Evolutionary conservation across 2,113 vertebrate genomes (phyloP).

Genomic region (Vimba vimba): DNA sequence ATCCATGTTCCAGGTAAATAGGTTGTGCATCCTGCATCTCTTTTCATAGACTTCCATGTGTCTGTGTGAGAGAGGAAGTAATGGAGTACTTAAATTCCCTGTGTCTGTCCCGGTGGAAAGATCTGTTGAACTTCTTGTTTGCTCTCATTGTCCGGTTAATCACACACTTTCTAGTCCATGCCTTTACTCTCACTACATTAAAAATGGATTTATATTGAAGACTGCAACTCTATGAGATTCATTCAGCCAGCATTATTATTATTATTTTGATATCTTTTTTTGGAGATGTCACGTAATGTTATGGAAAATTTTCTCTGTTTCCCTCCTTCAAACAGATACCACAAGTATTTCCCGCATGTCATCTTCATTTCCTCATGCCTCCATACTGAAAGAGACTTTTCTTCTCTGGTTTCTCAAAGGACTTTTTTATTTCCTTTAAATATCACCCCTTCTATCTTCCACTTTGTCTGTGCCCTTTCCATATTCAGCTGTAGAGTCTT

Average conservation of each 20-base stretch:
- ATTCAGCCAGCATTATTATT: not conserved
- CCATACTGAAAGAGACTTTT: constrained; percentile 15
- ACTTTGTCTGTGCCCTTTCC: not conserved
- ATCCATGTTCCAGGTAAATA: constrained; percentile 17
- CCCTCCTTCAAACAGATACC: not conserved
- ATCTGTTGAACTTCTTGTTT: constrained; percentile 15
- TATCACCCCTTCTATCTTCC: constrained; percentile 21
- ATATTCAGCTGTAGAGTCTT: constrained; percentile 32
- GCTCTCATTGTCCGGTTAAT: not conserved
- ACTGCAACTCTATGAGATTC: not conserved
- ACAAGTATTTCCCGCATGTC: constrained; percentile 37
- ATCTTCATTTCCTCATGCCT: constrained; percentile 5
- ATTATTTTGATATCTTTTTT: not conserved
- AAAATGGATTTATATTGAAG: not conserved
- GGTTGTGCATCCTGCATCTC: constrained; percentile 1
- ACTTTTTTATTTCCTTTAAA: constrained; percentile 10
- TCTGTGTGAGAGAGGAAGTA: constrained; percentile 25
- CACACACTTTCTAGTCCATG: not conserved
- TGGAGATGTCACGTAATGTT: too few relatives aligned
- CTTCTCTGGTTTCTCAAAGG: not conserved
- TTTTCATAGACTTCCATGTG: not conserved
- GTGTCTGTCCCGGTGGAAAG: constrained; percentile 2
- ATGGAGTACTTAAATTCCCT: not conserved
- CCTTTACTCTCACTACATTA: not conserved
- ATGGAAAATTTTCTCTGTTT: too few relatives aligned